Base-by-base conservation (phyloP, 2,888 invertebrate genomes). In the Actias luna region DNA sequence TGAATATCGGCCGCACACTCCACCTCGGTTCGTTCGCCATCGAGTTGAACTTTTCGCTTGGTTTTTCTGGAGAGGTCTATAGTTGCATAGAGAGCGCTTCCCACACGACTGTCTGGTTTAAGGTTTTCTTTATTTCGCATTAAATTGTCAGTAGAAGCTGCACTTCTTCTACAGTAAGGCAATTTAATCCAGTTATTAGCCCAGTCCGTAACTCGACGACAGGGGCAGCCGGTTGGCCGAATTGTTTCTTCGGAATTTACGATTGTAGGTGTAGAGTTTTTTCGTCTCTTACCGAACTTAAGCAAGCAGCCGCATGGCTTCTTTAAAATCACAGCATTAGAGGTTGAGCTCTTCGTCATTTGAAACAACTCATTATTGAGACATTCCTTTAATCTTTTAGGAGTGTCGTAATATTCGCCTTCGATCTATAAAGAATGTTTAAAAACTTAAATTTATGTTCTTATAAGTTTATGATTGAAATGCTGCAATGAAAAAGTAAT, bases 371-470 rank as follows among this genome's bases (percentile, higher is more conserved):
- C 93, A 52, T 80, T 78, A 69, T 94, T 94, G 29, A 96, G 85
- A 78, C 95, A 95, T 80, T 96, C 96, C 74, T 95, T 95, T 42
- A 96, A 93, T 73, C 95, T 94, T 65, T 95, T 93, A 14, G 96
- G 96, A 2, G 96, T 96, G 74, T 96, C 96, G 81, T 96, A 96
- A 80, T 95, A 94, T 74, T 95, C 94, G 12, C 87, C 88, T n/a
- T 87, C 87, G 8, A 85, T 78, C 90, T 90, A 76, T 35, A 55
- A 64, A 69, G 39, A 63, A 64, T 58, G 29, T 36, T 59, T 18
- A 31, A 61, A 50, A 22, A 50, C 10, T 22, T 50, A 25, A n/a
- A 12, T 50, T 50, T 2, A 50, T 25, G 10, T 3, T 12, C 22
- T 10, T 2, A 50, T 35, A 16, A 8, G 5, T 42, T 3, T 22